A percentile compares a stretch with the other conserved stretches of the same genome.
Evolutionary conservation across 2,888 invertebrate species (phyloP).

Genomic region (Galerucella pusilla): DNA sequence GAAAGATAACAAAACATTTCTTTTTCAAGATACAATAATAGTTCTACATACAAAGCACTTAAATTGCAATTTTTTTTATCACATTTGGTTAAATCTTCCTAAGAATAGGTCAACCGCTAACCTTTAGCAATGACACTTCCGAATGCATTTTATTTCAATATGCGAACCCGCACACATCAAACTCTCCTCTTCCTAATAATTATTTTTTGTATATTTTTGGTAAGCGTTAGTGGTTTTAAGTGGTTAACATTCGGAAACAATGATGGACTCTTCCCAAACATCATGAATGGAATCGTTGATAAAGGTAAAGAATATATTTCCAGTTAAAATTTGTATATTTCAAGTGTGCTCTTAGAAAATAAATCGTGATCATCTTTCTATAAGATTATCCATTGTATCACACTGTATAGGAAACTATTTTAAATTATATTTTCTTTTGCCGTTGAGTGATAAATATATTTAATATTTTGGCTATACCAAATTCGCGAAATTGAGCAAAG

Average conservation of each 20-base stretch:
- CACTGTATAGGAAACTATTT: too few relatives aligned
- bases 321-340: neutral
- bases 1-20: constrained; percentile 18
- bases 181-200: constrained; percentile 21
- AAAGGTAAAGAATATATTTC: constrained; percentile 1
- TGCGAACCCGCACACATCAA: constrained; percentile 29
- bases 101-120: constrained; percentile 40
- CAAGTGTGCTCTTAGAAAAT: too few relatives aligned
- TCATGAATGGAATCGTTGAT: constrained; percentile 2
- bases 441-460: too few relatives aligned
- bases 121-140: constrained; percentile 3
- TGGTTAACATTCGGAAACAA: constrained; percentile 4
- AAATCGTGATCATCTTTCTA: too few relatives aligned
- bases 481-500: too few relatives aligned
- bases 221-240: constrained; percentile 16
- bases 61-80: constrained; percentile 38
- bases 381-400: too few relatives aligned
- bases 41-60: constrained; percentile 34
- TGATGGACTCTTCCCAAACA: neutral
- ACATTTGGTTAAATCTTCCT: constrained; percentile 30
- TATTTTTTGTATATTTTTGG: neutral
- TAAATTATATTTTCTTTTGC: too few relatives aligned
- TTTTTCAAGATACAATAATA: constrained; percentile 21
- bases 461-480: too few relatives aligned
- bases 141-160: constrained; percentile 38